Evolutionary conservation across 2,797 vertebrate species (phyloP).

Genomic region (Novumbra hubbsi): DNA sequence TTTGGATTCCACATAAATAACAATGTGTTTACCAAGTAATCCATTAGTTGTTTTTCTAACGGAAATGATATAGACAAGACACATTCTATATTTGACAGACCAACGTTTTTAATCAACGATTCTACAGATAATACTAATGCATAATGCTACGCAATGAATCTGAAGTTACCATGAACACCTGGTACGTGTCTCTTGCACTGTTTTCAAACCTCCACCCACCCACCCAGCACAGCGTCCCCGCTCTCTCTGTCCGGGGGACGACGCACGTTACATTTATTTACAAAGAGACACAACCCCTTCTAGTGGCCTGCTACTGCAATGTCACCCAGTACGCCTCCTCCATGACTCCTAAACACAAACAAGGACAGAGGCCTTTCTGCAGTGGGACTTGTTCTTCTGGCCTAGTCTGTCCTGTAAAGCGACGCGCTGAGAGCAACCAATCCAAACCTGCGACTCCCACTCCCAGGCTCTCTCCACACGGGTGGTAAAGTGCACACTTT

Average conservation of each 20-base stretch:
- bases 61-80: background rate
- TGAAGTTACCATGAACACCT: too few species aligned
- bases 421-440: constrained; percentile 29
- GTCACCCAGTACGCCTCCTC: constrained; percentile 39
- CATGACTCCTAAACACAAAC: constrained; percentile 29
- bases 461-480: constrained; percentile 50
- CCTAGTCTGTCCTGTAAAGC: constrained; percentile 22
- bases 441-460: constrained; percentile 64
- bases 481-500: constrained; percentile 20
- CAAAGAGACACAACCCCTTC: constrained; percentile 65
- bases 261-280: constrained; percentile 66
- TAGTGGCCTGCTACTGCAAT: constrained; percentile 67
- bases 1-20: background rate
- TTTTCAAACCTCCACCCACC: too few species aligned
- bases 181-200: too few species aligned
- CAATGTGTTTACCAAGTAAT: background rate
- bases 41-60: background rate
- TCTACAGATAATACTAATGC: background rate
- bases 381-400: constrained; percentile 38
- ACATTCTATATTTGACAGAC: background rate
- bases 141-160: too few species aligned
- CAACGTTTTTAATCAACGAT: background rate
- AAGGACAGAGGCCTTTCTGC: constrained; percentile 47
- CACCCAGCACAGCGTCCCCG: too few species aligned
- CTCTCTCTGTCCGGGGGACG: background rate